phyloP scores from a whole-genome alignment of 2,113 vertebrate species.

The Chloropsis hardwickii region DNA sequence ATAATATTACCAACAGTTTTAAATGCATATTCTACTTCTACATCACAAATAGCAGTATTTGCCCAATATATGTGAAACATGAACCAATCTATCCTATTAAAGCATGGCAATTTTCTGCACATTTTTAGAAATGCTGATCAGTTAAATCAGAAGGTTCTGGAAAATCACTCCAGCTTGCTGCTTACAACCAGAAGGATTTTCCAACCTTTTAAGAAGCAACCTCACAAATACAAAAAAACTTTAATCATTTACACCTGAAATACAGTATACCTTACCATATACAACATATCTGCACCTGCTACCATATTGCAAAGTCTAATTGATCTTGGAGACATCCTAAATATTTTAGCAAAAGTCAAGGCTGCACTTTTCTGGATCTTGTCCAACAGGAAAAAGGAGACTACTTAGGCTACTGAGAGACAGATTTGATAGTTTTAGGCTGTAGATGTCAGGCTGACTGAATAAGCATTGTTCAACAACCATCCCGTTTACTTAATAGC shows the following conservation, averaged over 20 bases:
- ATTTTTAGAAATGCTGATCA: constrained; percentile 50
- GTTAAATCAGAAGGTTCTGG: constrained; percentile 47
- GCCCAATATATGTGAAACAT: background rate
- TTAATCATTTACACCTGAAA: constrained; percentile 10
- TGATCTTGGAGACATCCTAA: background rate
- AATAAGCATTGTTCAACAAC: background rate
- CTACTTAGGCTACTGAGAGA: background rate
- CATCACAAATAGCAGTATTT: background rate
- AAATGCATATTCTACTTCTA: constrained; percentile 61
- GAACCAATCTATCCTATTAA: constrained; percentile 44
- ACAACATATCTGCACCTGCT: background rate
- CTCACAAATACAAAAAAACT: constrained; percentile 11
- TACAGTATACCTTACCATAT: background rate
- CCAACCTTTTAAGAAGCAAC: constrained; percentile 35
- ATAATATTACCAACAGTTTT: constrained; percentile 28
- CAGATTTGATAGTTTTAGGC: background rate
- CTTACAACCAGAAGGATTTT: constrained; percentile 56
- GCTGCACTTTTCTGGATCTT: background rate
- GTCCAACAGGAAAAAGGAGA: background rate
- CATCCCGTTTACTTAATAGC: background rate
- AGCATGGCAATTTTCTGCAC: constrained; percentile 55
- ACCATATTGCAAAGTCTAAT: background rate
- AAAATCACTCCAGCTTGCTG: constrained; percentile 51
- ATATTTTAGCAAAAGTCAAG: background rate
- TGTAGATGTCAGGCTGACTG: background rate